Base-by-base conservation (phyloP, 2,888 invertebrate genomes). In the Conistra vaccinii region DNA sequence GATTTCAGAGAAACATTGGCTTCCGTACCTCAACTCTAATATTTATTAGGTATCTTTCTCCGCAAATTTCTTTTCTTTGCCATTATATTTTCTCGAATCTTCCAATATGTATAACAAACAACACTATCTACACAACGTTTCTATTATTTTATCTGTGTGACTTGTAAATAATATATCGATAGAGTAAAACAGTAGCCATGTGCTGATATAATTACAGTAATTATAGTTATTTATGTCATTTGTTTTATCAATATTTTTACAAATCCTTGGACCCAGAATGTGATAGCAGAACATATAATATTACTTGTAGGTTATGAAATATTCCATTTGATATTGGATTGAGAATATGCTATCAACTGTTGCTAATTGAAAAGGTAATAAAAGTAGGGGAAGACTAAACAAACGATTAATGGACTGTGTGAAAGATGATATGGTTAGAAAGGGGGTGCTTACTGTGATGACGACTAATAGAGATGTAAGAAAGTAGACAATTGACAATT, bases 211-310 rank as follows among this genome's bases (percentile, higher is more conserved):
- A 53, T 66, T 53, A 80, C 20, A 57, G 35, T 66, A 45, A 57
- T 62, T 57, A 62, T 67, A 73, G 53, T 62, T 61, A 67, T 78
- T 57, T 12, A 32, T 57, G 51, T 78, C 51, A 69, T 45, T 35
- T 58, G 69, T 20, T 76, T 83, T 82, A 82, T 80, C 84, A 39
- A 29, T 57, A 53, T 79, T 82, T 66, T 84, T 61, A 71, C 53
- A 69, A 68, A 62, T 81, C 84, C 84, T 80, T 84, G 80, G 70
- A 57, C 73, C 70, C 60, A 61, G 65, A 80, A 65, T 69, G 14
- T 66, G 83, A 83, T 81, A 83, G 69, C 61, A 29, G 39, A 55
- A 79, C 32, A 65, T 78, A 66, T 67, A 48, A 32, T 63, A 32
- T 48, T 39, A 55, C 32, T 57, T 26, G 17, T 53, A 53, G 29